Base-by-base conservation (phyloP, 2,797 vertebrate species). In the Muscicapa comitata region DNA sequence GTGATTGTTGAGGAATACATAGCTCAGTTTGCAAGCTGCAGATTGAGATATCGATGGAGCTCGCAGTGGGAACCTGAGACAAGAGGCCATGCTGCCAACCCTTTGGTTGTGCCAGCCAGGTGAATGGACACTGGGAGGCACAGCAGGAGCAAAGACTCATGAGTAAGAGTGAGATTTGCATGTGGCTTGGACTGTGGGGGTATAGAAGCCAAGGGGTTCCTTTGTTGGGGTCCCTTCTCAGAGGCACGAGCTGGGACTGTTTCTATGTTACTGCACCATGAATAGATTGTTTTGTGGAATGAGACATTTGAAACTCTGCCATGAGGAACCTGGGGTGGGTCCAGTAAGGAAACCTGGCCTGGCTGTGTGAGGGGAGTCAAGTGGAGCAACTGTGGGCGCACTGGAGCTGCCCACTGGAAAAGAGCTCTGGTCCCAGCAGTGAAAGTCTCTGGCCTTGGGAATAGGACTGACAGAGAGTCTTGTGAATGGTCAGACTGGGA, bases 351-450 rank as follows among this genome's bases (percentile, higher is more conserved):
- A 42, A 35, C 21, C 33, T 67, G 76, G 15, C 40, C 15, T 73
- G 17, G 31, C 11, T 59, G 24, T 10, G 13, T 53, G 29, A 26
- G 33, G 6, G 40, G 17, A 40, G 7, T 67, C 31, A 23, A 35
- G 25, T 13, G 8, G 9, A 29, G 40, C 29, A 67, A 15, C 45
- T 2, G 2, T 67, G 47, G 45, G 10, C 4, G 2, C 14, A 11
- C 21, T 54, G 54, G 18, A 67, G 40, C 29, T 35, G 15, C 23
- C 14, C 0, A 0, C 31, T 61, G 31, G 23, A 59, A 61, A 54
- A 5, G 7, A 9, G 15, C 21, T 42, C 28, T 3, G 3, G 15
- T 61, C 13, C 23, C 54, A 54, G 47, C 40, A 54, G 21, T 31
- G 23, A 20, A 47, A 61, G 10, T 42, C 42, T 48, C 65, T 54